Percentiles rank a stretch among this genome's conserved stretches.
These are phyloP conservation scores for Ptilodon capucinus DNA, from an alignment of 2,888 invertebrate genomes.

Conservation along the genomic window DNA sequence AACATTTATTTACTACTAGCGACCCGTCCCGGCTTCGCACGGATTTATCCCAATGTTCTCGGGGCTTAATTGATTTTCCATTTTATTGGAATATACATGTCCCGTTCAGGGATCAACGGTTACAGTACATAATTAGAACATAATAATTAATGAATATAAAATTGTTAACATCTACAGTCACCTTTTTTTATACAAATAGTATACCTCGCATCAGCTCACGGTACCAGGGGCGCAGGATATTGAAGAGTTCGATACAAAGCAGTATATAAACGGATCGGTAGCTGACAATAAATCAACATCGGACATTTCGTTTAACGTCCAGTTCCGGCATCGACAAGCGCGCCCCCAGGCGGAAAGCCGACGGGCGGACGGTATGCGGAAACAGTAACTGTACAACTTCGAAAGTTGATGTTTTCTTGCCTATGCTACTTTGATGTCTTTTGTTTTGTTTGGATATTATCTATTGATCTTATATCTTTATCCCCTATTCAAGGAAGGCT, in stretches of 20 bases:
- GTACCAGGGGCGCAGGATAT: neutral
- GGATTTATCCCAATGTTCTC: too few species aligned
- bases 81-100: too few species aligned
- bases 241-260: neutral
- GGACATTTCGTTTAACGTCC: conserved; percentile 47
- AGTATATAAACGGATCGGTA: conserved; percentile 20
- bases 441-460: too few species aligned
- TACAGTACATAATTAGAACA: too few species aligned
- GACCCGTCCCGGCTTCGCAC: too few species aligned
- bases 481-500: too few species aligned
- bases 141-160: neutral
- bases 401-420: neutral
- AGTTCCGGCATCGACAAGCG: conserved; percentile 26
- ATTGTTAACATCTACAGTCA: neutral
- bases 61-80: too few species aligned
- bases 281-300: conserved; percentile 45
- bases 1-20: too few species aligned
- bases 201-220: neutral
- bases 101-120: too few species aligned
- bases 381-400: neutral
- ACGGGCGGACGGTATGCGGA: conserved; percentile 1
- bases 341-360: conserved; percentile 17
- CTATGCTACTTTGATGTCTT: neutral
- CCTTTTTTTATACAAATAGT: neutral
- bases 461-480: too few species aligned